Base-by-base conservation (phyloP, 2,113 vertebrate genomes). In the Callipepla californica region DNA sequence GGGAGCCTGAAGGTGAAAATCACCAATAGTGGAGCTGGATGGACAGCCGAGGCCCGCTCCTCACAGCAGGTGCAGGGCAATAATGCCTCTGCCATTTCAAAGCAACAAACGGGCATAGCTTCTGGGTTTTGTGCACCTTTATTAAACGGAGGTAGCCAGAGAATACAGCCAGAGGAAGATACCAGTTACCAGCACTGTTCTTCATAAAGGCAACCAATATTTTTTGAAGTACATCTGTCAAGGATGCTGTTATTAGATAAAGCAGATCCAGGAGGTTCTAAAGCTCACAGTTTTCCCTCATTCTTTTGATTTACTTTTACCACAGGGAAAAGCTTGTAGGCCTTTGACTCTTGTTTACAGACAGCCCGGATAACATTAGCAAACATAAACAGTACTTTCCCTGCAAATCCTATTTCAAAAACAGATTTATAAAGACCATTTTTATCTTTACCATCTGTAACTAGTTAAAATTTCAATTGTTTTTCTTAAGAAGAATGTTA, bases 381-480 rank as follows among this genome's bases (percentile, higher is more conserved):
- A 93, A 96, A 87, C 38, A 77, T 67, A 89, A 94, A 89, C 72
- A 85, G 34, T 73, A 48, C 59, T 85, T 16, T 77, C 47, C 67
- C 38, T 80, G 55, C 87, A 91, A 83, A 70, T 77, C 8, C 59
- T 67, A 76, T 82, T 95, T 96, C 88, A 92, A 93, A 93, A 86
- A 88, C 38, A 70, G 34, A 75, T 86, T 82, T 86, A 5, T 47
- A 78, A 80, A 61, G 76, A 83, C 16, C 34, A 51, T 26, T 76
- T 92, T 95, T 92, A 94, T 92, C 78, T 94, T 55, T 74, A 18
- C 68, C 70, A 92, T 94, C 89, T 89, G 87, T 59, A 89, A 59
- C 70, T 89, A 80, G 81, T 93, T 93, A 93, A 93, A 92, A 96
- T 93, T 92, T 78, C 81, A 82, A 55, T 48, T 30, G 9, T 73